A percentile compares a stretch with the other conserved stretches of the same genome.
Evolutionary conservation across 30 jellyfish, hydroid and myxozoan genomes (phyloP).

Genomic region (Cassiopea andromeda): DNA sequence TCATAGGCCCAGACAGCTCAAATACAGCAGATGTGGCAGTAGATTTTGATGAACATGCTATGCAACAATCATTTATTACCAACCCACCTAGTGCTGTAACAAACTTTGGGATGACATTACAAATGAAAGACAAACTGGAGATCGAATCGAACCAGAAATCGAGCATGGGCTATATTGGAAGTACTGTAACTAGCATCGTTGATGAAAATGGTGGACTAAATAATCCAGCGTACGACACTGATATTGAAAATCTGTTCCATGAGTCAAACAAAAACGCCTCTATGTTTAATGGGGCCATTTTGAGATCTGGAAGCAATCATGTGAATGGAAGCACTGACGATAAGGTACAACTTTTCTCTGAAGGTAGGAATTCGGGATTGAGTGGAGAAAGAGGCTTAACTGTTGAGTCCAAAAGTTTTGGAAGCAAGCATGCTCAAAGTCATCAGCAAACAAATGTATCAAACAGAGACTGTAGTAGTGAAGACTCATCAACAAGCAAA

Average conservation of each 20-base stretch:
- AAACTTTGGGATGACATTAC: neutral
- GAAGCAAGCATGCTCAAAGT: neutral
- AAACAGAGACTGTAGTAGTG: neutral
- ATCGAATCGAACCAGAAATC: neutral
- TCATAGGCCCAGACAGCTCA: neutral
- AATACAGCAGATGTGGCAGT: constrained; percentile 8
- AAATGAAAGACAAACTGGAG: neutral
- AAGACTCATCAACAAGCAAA: neutral
- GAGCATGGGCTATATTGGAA: neutral
- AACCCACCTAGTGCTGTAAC: neutral
- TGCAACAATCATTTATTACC: neutral
- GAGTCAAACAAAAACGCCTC: neutral
- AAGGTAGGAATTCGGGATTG: neutral
- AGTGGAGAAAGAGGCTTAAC: constrained; percentile 4
- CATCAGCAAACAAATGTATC: neutral
- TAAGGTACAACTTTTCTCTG: constrained; percentile 4
- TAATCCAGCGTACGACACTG: constrained; percentile 9
- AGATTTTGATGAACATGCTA: neutral
- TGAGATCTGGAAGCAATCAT: neutral
- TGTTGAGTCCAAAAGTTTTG: neutral
- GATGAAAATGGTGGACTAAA: neutral
- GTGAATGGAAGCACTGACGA: neutral
- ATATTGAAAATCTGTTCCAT: neutral
- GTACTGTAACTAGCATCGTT: neutral
- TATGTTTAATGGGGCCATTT: neutral